Conservation (phyloP, 2,797 vertebrate genomes). For the Girardinus metallicus region DNA sequence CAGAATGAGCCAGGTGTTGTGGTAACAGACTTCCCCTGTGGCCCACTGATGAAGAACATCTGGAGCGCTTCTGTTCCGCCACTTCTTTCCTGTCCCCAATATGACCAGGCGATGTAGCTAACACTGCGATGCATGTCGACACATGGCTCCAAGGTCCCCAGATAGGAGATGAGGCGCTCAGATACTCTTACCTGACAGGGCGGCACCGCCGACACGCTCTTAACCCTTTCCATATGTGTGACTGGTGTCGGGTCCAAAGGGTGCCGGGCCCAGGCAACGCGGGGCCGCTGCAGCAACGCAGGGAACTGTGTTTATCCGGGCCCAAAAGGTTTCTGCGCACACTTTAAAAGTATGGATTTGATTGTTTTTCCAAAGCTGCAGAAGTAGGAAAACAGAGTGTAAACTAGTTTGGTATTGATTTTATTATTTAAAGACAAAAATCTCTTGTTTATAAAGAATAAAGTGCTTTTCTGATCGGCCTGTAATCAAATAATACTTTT, state of each 20-base stretch:
- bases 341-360: background rate
- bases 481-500: background rate
- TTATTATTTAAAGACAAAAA: background rate
- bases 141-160: slow-evolving; percentile 82
- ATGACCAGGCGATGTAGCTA: slow-evolving; percentile 85
- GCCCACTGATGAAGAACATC: slow-evolving; percentile 86
- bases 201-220: slow-evolving; percentile 68
- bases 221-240: slow-evolving; percentile 73
- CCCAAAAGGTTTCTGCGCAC: background rate
- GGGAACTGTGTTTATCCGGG: slow-evolving; percentile 19
- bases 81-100: slow-evolving; percentile 83
- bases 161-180: slow-evolving; percentile 72
- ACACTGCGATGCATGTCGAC: slow-evolving; percentile 83
- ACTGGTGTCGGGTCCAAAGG: slow-evolving; percentile 62
- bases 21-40: slow-evolving; percentile 82
- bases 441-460: background rate
- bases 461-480: background rate
- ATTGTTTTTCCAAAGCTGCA: background rate
- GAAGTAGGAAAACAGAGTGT: background rate
- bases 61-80: slow-evolving; percentile 84
- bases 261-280: slow-evolving; percentile 42
- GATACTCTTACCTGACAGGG: slow-evolving; percentile 74
- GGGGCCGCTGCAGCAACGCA: slow-evolving; percentile 38
- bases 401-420: background rate
- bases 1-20: slow-evolving; percentile 83